Percentiles rank a stretch among this genome's conserved stretches.
Conservation (phyloP, 2,888 invertebrate species). For the Agonopterix arenella region DNA sequence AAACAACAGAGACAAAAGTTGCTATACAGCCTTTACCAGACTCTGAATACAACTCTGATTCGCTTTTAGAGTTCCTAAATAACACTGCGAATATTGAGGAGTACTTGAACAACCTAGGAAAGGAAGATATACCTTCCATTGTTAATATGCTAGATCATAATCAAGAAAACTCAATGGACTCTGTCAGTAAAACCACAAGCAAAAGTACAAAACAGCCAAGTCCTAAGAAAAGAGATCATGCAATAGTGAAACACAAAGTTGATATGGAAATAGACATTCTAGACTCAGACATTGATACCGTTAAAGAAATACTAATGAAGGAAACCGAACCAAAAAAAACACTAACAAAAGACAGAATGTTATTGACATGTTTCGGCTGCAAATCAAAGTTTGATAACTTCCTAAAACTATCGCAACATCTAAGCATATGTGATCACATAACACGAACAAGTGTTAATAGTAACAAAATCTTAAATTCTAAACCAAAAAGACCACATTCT, state of each 20-base stretch:
- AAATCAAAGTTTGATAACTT: conserved; percentile 44
- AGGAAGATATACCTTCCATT: conserved; percentile 66
- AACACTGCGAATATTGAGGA: conserved; percentile 67
- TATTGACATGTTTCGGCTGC: conserved; percentile 54
- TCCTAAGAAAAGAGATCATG: conserved; percentile 46
- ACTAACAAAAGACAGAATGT: conserved; percentile 22
- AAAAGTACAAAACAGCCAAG: conserved; percentile 43
- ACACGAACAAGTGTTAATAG: too few species aligned
- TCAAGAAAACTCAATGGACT: conserved; percentile 35
- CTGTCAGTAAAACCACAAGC: conserved; percentile 24
- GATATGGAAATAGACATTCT: conserved; percentile 60
- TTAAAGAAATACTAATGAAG: conserved; percentile 51
- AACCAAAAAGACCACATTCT: too few species aligned
- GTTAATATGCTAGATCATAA: conserved; percentile 62
- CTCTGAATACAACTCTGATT: conserved; percentile 69
- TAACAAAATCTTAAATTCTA: too few species aligned
- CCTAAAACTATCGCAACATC: conserved; percentile 51
- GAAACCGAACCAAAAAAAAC: conserved; percentile 36
- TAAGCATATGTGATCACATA: conserved; percentile 37
- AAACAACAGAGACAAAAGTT: conserved; percentile 43
- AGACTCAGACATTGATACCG: conserved; percentile 57
- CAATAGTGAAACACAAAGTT: conserved; percentile 28
- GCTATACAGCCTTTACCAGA: conserved; percentile 62
- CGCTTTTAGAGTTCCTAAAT: conserved; percentile 64
- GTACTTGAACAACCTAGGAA: conserved; percentile 60